phyloP scores from a whole-genome alignment of 2,888 invertebrate genomes.

The Nemurella pictetii region DNA sequence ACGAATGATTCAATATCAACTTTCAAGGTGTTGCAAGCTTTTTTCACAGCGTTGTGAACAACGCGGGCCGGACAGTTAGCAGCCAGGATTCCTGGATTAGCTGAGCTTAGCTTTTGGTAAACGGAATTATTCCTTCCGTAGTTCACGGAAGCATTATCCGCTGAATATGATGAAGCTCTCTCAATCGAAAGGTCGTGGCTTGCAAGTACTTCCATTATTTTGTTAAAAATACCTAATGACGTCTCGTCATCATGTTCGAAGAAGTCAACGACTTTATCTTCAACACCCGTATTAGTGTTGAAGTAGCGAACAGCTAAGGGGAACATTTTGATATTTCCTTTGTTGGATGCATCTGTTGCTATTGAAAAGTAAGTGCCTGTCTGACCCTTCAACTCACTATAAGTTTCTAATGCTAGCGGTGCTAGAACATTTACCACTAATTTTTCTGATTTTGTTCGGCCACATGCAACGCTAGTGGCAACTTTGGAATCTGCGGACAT shows the following conservation, averaged over 20 bases:
- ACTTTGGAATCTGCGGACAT: too few relatives aligned
- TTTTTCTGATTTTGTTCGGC: background rate
- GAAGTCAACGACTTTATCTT: too few relatives aligned
- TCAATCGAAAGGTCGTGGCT: background rate
- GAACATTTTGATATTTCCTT: too few relatives aligned
- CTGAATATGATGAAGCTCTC: constrained; percentile 6
- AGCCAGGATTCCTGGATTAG: background rate
- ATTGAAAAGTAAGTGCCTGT: too few relatives aligned
- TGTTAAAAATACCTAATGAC: background rate
- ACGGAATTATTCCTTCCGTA: background rate
- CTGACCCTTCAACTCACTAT: too few relatives aligned
- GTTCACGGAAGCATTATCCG: constrained; percentile 7
- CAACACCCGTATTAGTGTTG: too few relatives aligned
- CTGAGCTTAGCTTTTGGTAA: background rate
- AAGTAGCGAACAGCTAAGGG: too few relatives aligned
- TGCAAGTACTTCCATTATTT: background rate
- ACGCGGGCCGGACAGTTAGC: constrained; percentile 12
- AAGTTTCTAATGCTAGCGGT: too few relatives aligned
- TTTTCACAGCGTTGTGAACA: constrained; percentile 12
- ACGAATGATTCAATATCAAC: background rate
- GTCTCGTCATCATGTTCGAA: too few relatives aligned
- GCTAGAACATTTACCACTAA: too few relatives aligned
- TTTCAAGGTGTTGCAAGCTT: constrained; percentile 3
- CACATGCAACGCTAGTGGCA: background rate
- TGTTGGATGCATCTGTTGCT: too few relatives aligned